These are phyloP conservation scores for Tenodera sinensis DNA, from an alignment of 2,888 invertebrate species.

Conservation along the genomic window DNA sequence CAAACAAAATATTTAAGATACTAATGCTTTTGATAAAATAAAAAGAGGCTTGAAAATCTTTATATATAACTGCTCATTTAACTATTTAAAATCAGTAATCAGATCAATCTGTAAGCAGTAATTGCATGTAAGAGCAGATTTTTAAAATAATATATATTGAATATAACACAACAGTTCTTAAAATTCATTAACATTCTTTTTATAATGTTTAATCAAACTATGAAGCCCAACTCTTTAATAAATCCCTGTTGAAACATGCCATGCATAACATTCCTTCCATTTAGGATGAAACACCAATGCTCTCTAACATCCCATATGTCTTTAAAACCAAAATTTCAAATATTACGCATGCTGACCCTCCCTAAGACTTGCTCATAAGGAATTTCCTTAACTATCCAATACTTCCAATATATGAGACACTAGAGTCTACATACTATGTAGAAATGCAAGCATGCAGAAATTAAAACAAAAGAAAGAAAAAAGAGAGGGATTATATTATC, in stretches of 20 bases:
- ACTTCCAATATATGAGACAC: background rate
- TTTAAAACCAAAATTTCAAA: background rate
- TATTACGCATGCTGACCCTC: background rate
- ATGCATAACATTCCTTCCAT: background rate
- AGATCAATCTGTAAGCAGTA: no score
- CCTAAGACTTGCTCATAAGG: background rate
- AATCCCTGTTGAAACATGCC: background rate
- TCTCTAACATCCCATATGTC: background rate
- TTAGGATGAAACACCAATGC: background rate
- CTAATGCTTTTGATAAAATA: background rate
- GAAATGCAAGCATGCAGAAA: background rate
- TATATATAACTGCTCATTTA: background rate
- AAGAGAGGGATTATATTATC: background rate
- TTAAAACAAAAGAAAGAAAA: background rate
- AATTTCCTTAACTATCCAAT: background rate
- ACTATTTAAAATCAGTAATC: background rate
- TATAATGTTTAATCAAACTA: background rate
- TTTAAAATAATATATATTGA: background rate
- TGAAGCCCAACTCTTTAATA: background rate
- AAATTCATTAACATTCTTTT: background rate
- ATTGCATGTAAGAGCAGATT: no score
- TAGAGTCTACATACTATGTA: background rate
- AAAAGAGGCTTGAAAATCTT: background rate
- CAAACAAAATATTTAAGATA: background rate
- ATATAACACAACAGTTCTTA: background rate